Evolutionary conservation across 2,888 invertebrate species (phyloP).

Genomic region (Stegophylla sp.): DNA sequence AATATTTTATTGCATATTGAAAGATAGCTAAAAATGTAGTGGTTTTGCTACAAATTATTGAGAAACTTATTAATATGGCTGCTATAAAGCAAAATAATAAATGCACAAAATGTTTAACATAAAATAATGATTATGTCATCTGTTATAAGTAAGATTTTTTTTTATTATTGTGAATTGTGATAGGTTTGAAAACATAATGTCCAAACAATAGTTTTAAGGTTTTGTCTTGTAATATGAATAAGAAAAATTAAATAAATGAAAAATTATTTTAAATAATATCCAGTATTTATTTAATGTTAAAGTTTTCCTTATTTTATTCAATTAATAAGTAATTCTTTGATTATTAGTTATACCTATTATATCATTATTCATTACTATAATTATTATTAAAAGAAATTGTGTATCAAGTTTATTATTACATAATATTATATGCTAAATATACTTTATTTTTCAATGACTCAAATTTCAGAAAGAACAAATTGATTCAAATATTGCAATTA

Average conservation of each 20-base stretch:
- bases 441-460: too few species aligned
- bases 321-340: too few species aligned
- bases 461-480: too few species aligned
- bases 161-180: conserved; percentile 52
- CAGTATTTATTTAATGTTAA: neutral
- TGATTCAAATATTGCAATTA: too few species aligned
- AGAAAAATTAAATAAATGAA: conserved; percentile 44
- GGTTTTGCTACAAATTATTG: conserved; percentile 6
- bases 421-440: too few species aligned
- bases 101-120: conserved; percentile 12
- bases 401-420: too few species aligned
- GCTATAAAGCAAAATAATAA: neutral
- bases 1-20: conserved; percentile 48
- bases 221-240: conserved; percentile 36
- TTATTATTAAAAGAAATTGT: too few species aligned
- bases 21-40: conserved; percentile 10
- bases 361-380: too few species aligned
- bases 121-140: conserved; percentile 36
- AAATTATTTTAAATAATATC: conserved; percentile 47
- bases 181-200: conserved; percentile 42
- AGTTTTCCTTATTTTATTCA: neutral
- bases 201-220: conserved; percentile 53
- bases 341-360: too few species aligned
- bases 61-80: conserved; percentile 10
- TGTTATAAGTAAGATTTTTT: conserved; percentile 46